phyloP scores from a whole-genome alignment of 2,888 invertebrate genomes.

The Drosophila sordidula region DNA sequence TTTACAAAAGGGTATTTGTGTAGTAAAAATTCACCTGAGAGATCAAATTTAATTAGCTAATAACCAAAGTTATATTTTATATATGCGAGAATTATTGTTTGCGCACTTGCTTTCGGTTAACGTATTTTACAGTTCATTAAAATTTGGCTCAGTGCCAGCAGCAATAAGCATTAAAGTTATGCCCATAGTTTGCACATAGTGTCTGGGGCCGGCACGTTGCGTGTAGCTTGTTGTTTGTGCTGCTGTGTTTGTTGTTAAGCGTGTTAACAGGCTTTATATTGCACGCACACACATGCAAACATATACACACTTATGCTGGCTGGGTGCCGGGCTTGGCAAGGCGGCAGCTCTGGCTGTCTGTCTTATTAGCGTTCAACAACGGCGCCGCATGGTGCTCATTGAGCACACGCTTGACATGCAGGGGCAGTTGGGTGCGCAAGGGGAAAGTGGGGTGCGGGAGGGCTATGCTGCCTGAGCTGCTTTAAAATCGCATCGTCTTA shows the following conservation, averaged over 20 bases:
- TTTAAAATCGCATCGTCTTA: conserved; percentile 61
- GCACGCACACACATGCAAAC: conserved; percentile 39
- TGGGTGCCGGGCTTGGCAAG: conserved; percentile 19
- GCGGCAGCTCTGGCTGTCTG: conserved; percentile 35
- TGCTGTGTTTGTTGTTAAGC: conserved; percentile 74
- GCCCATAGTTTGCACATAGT: conserved; percentile 54
- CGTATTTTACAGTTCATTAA: conserved; percentile 72
- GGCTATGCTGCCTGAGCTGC: conserved; percentile 25
- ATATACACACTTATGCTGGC: conserved; percentile 33
- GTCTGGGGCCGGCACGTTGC: conserved; percentile 57
- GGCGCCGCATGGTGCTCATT: conserved; percentile 54
- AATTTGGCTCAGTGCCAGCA: conserved; percentile 75
- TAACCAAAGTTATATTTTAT: conserved; percentile 15
- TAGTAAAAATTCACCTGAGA: neutral
- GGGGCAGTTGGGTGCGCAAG: conserved; percentile 5
- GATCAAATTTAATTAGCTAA: conserved; percentile 23
- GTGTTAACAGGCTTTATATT: conserved; percentile 79
- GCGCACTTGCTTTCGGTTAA: conserved; percentile 14
- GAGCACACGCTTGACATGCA: conserved; percentile 54
- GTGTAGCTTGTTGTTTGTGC: conserved; percentile 40
- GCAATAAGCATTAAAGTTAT: conserved; percentile 78
- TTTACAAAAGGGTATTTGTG: neutral
- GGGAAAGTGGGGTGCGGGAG: too few species aligned
- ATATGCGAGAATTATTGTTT: neutral
- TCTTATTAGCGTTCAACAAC: conserved; percentile 71